A percentile compares a stretch with the other conserved stretches of the same genome.
These are phyloP conservation scores for Heteromormyrus szaboi DNA, from an alignment of 2,797 vertebrate species.

Conservation along the genomic window DNA sequence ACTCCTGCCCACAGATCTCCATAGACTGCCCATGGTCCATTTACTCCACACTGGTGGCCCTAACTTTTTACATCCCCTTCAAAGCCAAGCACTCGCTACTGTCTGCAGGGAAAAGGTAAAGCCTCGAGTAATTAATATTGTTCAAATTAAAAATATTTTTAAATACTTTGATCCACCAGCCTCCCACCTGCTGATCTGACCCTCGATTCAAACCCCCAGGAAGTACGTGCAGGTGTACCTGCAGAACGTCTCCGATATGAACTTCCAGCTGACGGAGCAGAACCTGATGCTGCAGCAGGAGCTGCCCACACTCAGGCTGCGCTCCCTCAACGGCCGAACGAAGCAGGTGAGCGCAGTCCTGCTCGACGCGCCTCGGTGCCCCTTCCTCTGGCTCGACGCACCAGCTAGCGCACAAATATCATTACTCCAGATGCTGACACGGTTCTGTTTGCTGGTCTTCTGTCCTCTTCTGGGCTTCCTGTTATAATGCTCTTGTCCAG, in stretches of 20 bases:
- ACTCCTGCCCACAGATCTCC: conserved; percentile 72
- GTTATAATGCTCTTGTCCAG: background rate
- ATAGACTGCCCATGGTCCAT: conserved; percentile 98
- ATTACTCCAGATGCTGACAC: background rate
- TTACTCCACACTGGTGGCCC: conserved; percentile 87
- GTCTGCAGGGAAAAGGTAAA: conserved; percentile 84
- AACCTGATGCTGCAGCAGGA: conserved; percentile 61
- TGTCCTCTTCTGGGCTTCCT: background rate
- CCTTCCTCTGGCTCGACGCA: background rate
- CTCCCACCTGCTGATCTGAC: background rate
- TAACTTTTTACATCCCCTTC: conserved; percentile 93
- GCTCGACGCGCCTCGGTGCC: background rate
- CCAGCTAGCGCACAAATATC: background rate
- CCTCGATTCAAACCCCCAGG: conserved; percentile 54
- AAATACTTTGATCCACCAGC: background rate
- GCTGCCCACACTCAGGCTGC: conserved; percentile 58
- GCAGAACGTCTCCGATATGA: conserved; percentile 83
- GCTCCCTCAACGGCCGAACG: conserved; percentile 66
- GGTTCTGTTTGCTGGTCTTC: background rate
- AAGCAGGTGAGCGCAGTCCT: conserved; percentile 65
- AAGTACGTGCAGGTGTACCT: conserved; percentile 91
- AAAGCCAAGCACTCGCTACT: conserved; percentile 84
- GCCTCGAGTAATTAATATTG: background rate
- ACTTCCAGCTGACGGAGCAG: conserved; percentile 76
- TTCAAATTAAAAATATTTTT: background rate